A percentile compares a stretch with the other conserved stretches of the same genome.
phyloP scores from a whole-genome alignment of 2,113 vertebrate genomes.

The Mola mola region DNA sequence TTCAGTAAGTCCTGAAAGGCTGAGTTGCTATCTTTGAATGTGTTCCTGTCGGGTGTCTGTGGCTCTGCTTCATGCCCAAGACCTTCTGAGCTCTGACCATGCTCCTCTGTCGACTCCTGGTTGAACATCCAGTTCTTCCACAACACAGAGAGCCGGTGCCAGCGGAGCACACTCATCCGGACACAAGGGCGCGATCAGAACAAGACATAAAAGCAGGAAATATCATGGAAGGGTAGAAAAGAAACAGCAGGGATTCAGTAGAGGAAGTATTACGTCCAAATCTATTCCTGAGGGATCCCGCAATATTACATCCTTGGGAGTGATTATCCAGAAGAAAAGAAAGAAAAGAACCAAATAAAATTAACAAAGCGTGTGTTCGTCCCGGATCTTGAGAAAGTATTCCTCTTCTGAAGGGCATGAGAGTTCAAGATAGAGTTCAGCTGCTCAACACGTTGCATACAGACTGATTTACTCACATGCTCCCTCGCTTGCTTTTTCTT shows the following conservation, averaged over 20 bases:
- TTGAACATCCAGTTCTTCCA: conserved; percentile 94
- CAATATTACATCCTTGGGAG: conserved; percentile 25
- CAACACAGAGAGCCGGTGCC: conserved; percentile 84
- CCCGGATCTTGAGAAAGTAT: not conserved
- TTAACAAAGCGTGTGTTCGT: not conserved
- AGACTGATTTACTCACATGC: conserved; percentile 52
- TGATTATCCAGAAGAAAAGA: conserved; percentile 14
- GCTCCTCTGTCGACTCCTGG: conserved; percentile 82
- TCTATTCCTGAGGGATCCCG: conserved; percentile 28
- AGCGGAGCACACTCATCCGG: conserved; percentile 84
- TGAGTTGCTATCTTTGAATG: conserved; percentile 1
- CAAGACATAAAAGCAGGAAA: conserved; percentile 61
- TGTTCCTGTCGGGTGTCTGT: not conserved
- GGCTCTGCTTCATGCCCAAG: conserved; percentile 4
- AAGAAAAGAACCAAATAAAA: not conserved
- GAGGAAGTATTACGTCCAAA: conserved; percentile 19
- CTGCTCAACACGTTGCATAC: conserved; percentile 66
- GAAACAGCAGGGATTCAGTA: conserved; percentile 42
- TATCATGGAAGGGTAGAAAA: conserved; percentile 44
- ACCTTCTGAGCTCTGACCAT: conserved; percentile 20
- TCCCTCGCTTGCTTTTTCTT: conserved; percentile 2
- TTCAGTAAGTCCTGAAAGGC: not conserved
- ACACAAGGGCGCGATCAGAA: conserved; percentile 52
- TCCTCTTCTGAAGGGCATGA: conserved; percentile 7
- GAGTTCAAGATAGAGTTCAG: conserved; percentile 47